Evolutionary conservation across 2,888 invertebrate genomes (phyloP).

Genomic region (Phlogophora meticulosa): DNA sequence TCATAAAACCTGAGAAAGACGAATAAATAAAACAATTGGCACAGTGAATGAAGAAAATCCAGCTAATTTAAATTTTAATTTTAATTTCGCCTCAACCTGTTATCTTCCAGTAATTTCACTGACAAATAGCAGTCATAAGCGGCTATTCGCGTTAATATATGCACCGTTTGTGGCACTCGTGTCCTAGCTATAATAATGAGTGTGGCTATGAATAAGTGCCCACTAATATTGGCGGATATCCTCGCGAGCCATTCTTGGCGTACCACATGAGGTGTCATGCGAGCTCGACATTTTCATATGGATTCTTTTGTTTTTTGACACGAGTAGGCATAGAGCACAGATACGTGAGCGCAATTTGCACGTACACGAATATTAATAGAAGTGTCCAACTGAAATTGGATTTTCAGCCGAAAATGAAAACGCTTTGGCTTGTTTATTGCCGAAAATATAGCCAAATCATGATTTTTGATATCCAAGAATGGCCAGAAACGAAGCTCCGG

Average conservation of each 20-base stretch:
- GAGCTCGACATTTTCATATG: slow-evolving; percentile 46
- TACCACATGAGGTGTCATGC: slow-evolving; percentile 63
- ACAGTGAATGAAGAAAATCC: slow-evolving; percentile 14
- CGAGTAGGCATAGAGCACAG: too few species aligned
- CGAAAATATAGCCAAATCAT: too few species aligned
- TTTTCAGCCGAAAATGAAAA: neutral
- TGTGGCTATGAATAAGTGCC: slow-evolving; percentile 75
- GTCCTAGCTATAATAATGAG: slow-evolving; percentile 71
- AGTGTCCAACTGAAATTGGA: too few species aligned
- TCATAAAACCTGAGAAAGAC: too few species aligned
- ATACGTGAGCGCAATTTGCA: too few species aligned
- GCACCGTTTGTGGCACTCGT: slow-evolving; percentile 56
- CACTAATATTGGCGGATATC: slow-evolving; percentile 70
- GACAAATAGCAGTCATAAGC: slow-evolving; percentile 65
- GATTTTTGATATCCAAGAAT: too few species aligned
- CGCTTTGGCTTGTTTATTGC: too few species aligned
- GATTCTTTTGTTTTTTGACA: slow-evolving; percentile 46
- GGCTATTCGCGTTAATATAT: slow-evolving; percentile 65
- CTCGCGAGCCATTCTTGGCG: slow-evolving; percentile 66
- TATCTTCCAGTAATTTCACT: slow-evolving; percentile 57
- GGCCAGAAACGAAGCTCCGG: too few species aligned
- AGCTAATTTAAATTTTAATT: slow-evolving; percentile 11
- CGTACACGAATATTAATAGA: too few species aligned
- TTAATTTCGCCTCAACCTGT: slow-evolving; percentile 25
- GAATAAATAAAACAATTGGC: neutral